Conservation (phyloP, 2,113 vertebrate species). For the Microcebus ravelobensis region DNA sequence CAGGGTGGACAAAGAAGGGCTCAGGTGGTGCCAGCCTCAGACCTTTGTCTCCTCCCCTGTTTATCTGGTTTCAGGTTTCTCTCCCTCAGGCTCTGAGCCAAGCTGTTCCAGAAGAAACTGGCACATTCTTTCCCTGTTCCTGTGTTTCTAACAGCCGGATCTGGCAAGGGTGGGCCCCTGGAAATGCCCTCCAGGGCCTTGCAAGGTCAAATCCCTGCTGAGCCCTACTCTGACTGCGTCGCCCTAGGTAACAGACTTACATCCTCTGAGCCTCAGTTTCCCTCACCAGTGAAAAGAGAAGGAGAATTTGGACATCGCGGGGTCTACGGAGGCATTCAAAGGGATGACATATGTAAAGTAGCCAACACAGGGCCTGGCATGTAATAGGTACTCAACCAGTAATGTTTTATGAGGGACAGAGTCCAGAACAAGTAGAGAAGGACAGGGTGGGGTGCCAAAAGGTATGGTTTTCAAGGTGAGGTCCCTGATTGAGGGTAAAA, state of each 20-base stretch:
- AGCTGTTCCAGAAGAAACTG: constrained; percentile 42
- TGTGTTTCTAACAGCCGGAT: not conserved
- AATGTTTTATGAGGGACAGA: not conserved
- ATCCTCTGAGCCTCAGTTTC: constrained; percentile 19
- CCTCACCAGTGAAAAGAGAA: not conserved
- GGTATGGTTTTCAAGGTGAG: not conserved
- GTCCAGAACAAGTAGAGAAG: not conserved
- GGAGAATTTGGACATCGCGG: not conserved
- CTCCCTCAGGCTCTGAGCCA: not conserved
- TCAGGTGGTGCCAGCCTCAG: constrained; percentile 12
- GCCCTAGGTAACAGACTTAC: not conserved
- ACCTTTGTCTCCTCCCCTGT: constrained; percentile 24
- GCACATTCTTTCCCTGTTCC: not conserved
- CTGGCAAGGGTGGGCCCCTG: not conserved
- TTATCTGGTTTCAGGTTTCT: constrained; percentile 60
- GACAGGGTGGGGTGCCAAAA: not conserved
- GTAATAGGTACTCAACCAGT: not conserved
- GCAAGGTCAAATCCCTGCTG: not conserved
- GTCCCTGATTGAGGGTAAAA: not conserved
- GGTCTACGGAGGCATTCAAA: not conserved
- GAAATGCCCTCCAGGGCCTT: not conserved
- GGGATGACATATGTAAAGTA: not conserved
- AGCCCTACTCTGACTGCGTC: not conserved
- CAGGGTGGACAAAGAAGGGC: not conserved
- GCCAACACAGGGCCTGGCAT: no score